Percentiles rank a stretch among this genome's conserved stretches.
These are phyloP conservation scores for Alloscopus bannaensis DNA, from an alignment of 2,888 invertebrate species.

Conservation along the genomic window DNA sequence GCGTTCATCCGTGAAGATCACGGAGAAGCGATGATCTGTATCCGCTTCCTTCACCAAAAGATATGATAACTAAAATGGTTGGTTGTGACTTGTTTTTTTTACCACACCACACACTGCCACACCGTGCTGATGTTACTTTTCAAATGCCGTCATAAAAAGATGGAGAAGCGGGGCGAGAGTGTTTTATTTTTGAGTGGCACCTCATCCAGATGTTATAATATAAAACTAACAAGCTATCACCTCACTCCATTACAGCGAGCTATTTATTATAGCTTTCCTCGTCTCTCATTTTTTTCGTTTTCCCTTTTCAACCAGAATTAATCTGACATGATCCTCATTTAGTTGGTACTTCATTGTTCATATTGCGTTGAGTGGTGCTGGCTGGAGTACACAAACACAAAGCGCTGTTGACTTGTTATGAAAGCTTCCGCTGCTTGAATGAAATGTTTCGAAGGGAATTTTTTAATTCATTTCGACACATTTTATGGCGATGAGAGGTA, in stretches of 20 bases:
- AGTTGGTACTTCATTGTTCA: slow-evolving; percentile 42
- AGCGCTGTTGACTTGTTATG: slow-evolving; percentile 19
- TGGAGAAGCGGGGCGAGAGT: slow-evolving; percentile 25
- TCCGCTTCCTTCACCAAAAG: slow-evolving; percentile 59
- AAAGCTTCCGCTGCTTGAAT: slow-evolving; percentile 60
- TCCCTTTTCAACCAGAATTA: slow-evolving; percentile 55
- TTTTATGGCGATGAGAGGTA: slow-evolving; percentile 40
- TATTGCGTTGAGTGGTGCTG: not conserved
- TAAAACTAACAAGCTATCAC: slow-evolving; percentile 65
- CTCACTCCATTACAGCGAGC: slow-evolving; percentile 44
- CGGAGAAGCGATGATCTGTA: slow-evolving; percentile 49
- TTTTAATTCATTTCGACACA: slow-evolving; percentile 56
- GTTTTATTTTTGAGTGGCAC: slow-evolving; percentile 39
- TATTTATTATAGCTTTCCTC: slow-evolving; percentile 49
- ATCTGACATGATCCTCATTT: slow-evolving; percentile 64
- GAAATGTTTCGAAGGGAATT: slow-evolving; percentile 46
- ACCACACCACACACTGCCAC: slow-evolving; percentile 24
- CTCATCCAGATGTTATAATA: slow-evolving; percentile 63
- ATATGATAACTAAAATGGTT: slow-evolving; percentile 56
- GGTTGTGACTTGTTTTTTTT: slow-evolving; percentile 6
- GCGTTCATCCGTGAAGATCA: slow-evolving; percentile 3
- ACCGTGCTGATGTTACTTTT: slow-evolving; percentile 27
- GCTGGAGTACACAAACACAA: too few relatives aligned
- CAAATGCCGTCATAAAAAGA: slow-evolving; percentile 51
- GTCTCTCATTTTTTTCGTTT: slow-evolving; percentile 21